phyloP scores from a whole-genome alignment of 2,888 invertebrate genomes.

The Schrankia costaestrigalis region DNA sequence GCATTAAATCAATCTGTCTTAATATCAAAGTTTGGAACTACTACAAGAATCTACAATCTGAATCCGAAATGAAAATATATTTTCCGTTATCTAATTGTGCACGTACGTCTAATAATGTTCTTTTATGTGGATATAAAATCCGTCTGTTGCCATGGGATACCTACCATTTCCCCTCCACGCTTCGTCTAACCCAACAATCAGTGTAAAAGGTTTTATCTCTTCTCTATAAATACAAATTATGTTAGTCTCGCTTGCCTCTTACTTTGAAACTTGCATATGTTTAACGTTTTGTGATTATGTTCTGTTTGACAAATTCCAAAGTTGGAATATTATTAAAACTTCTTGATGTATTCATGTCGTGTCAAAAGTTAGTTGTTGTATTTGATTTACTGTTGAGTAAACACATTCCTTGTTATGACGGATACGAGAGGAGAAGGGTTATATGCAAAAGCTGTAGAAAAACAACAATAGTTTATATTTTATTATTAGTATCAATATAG shows the following conservation, averaged over 20 bases:
- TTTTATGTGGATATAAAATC: constrained; percentile 12
- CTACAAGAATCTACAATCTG: not conserved
- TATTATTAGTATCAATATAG: no score
- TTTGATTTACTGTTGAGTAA: not conserved
- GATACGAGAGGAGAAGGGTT: no score
- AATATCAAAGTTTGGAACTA: not conserved
- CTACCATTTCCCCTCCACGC: constrained; percentile 17
- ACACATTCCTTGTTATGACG: no score
- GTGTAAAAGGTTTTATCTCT: constrained; percentile 30
- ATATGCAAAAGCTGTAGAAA: no score
- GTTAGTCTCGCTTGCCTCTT: constrained; percentile 15
- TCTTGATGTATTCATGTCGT: not conserved
- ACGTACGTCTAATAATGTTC: constrained; percentile 5
- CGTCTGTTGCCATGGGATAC: constrained; percentile 8
- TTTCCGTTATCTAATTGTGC: not conserved
- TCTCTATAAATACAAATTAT: constrained; percentile 26
- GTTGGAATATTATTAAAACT: constrained; percentile 1
- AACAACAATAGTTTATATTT: not conserved
- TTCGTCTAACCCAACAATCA: constrained; percentile 26
- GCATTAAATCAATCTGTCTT: constrained; percentile 1
- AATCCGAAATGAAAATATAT: no score
- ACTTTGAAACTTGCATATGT: constrained; percentile 22
- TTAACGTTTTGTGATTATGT: constrained; percentile 6
- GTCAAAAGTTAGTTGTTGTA: not conserved
- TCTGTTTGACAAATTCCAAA: not conserved